A percentile compares a stretch with the other conserved stretches of the same genome.
phyloP scores from a whole-genome alignment of 2,113 vertebrate species.

The Diadophis punctatus region DNA sequence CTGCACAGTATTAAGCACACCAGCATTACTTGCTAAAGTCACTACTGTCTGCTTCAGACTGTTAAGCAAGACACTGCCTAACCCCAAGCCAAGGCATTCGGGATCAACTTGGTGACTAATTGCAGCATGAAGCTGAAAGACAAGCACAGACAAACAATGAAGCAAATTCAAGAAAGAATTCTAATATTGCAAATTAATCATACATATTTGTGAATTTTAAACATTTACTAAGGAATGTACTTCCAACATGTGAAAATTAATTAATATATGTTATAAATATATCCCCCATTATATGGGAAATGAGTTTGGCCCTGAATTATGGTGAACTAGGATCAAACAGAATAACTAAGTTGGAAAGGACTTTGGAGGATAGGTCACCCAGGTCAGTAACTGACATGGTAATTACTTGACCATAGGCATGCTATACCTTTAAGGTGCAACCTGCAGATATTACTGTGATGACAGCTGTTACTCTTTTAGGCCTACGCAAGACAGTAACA shows the following conservation, averaged over 20 bases:
- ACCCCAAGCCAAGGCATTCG: conserved; percentile 87
- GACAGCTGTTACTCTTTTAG: not conserved
- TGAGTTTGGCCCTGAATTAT: not conserved
- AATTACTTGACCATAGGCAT: not conserved
- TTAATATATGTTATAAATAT: not conserved
- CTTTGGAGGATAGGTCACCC: not conserved
- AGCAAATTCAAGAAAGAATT: not conserved
- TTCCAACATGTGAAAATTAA: not conserved
- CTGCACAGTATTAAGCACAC: conserved; percentile 91
- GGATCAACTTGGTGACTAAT: conserved; percentile 97
- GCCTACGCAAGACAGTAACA: not conserved
- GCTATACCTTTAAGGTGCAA: not conserved
- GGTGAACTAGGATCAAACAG: not conserved
- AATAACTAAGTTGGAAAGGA: not conserved
- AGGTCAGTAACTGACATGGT: not conserved
- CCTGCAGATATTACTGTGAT: not conserved
- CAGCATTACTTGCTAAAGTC: conserved; percentile 89
- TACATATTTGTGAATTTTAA: not conserved
- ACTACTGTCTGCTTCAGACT: conserved; percentile 96
- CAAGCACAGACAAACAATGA: not conserved
- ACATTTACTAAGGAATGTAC: not conserved
- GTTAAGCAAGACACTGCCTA: conserved; percentile 88
- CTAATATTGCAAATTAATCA: not conserved
- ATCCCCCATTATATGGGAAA: not conserved
- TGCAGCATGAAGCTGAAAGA: conserved; percentile 87